A percentile compares a stretch with the other conserved stretches of the same genome.
phyloP scores from a whole-genome alignment of 2,888 invertebrate species.

The Andrena bucephala region DNA sequence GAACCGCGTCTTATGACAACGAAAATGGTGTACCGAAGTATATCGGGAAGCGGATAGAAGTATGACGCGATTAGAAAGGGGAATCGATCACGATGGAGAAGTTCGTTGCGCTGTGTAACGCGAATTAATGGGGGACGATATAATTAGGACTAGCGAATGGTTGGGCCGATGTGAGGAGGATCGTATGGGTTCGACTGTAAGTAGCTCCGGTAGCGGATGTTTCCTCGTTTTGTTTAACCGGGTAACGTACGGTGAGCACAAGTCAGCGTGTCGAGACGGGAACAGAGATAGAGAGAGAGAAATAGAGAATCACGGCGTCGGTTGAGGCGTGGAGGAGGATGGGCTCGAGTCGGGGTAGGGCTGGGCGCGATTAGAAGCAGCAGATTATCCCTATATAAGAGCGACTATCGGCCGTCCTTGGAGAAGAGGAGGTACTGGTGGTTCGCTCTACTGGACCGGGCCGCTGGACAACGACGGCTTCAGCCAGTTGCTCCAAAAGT shows the following conservation, averaged over 20 bases:
- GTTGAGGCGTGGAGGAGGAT: conserved; percentile 10
- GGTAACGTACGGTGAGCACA: conserved; percentile 34
- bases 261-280: conserved; percentile 47
- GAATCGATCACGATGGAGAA: no score
- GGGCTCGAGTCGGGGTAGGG: conserved; percentile 6
- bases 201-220: conserved; percentile 4
- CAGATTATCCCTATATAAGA: conserved; percentile 62
- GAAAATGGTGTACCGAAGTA: no score
- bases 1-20: background rate
- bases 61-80: conserved; percentile 4
- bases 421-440: conserved; percentile 49
- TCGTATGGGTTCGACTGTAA: conserved; percentile 6
- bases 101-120: background rate
- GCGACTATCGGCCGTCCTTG: conserved; percentile 64
- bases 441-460: conserved; percentile 82
- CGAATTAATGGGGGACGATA: background rate
- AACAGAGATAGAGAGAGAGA: background rate
- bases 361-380: conserved; percentile 45
- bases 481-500: conserved; percentile 90
- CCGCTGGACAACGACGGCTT: conserved; percentile 87
- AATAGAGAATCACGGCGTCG: background rate
- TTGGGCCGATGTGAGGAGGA: conserved; percentile 6
- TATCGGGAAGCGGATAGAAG: conserved; percentile 11
- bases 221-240: conserved; percentile 44
- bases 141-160: conserved; percentile 32